A percentile compares a stretch with the other conserved stretches of the same genome.
phyloP scores from a whole-genome alignment of 2,113 vertebrate species.

The Pangasianodon gigas region DNA sequence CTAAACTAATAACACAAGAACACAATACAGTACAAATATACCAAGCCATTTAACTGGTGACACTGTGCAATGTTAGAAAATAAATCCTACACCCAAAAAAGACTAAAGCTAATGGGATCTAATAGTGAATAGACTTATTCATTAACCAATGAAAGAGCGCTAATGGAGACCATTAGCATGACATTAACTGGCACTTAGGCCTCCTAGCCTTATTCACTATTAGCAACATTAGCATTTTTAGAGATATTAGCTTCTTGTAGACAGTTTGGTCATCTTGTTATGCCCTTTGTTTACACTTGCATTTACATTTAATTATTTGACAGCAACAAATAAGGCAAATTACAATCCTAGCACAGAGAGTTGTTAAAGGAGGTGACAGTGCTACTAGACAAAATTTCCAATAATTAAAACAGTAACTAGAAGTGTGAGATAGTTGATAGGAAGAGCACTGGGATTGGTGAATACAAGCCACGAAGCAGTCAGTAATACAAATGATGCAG shows the following conservation, averaged over 20 bases:
- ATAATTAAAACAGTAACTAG: not conserved
- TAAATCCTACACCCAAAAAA: not conserved
- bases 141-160: not conserved
- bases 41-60: not conserved
- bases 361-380: not conserved
- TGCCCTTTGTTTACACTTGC: not conserved
- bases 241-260: not conserved
- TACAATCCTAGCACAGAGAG: not conserved
- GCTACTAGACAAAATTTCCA: not conserved
- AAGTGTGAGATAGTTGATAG: not conserved
- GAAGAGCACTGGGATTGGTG: not conserved
- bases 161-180: constrained; percentile 39
- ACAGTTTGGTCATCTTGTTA: not conserved
- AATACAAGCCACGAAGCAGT: constrained; percentile 5
- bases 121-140: not conserved
- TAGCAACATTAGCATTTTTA: constrained; percentile 12
- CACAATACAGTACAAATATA: not conserved
- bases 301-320: not conserved
- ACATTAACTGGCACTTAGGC: not conserved
- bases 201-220: constrained; percentile 2
- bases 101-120: not conserved
- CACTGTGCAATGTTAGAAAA: not conserved
- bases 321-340: not conserved
- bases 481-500: constrained; percentile 9
- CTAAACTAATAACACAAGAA: not conserved